These are phyloP conservation scores for Galleria mellonella DNA, from an alignment of 1,140 invertebrate genomes.

Conservation along the genomic window DNA sequence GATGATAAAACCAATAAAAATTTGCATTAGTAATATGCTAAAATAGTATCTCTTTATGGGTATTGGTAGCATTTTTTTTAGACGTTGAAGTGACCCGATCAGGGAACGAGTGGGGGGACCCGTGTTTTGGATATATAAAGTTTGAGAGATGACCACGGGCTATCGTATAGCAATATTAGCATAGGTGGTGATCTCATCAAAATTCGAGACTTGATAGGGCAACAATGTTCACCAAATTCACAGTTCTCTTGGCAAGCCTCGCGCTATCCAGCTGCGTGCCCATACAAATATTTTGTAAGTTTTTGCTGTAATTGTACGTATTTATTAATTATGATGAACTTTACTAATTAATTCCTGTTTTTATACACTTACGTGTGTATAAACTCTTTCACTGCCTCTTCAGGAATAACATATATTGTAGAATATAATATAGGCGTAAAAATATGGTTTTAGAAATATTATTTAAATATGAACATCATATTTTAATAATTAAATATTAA, in stretches of 20 bases:
- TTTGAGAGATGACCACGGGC: slow-evolving; percentile 48
- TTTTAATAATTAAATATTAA: no score
- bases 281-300: slow-evolving; percentile 32
- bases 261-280: slow-evolving; percentile 32
- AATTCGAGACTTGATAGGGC: neutral
- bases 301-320: no score
- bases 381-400: no score
- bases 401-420: no score
- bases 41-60: neutral
- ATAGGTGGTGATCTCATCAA: slow-evolving; percentile 26
- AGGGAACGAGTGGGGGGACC: slow-evolving; percentile 36
- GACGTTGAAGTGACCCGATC: slow-evolving; percentile 26
- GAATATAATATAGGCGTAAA: no score
- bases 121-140: slow-evolving; percentile 51
- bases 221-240: slow-evolving; percentile 37
- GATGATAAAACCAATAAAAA: no score
- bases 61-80: slow-evolving; percentile 1
- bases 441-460: no score
- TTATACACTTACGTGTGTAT: no score
- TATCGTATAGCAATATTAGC: slow-evolving; percentile 30
- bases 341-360: no score
- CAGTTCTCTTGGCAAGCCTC: slow-evolving; percentile 29
- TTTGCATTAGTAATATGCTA: neutral
- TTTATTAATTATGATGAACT: no score
- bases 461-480: no score